phyloP scores from a whole-genome alignment of 2,888 invertebrate genomes.

The Nephrotoma guestfalica region DNA sequence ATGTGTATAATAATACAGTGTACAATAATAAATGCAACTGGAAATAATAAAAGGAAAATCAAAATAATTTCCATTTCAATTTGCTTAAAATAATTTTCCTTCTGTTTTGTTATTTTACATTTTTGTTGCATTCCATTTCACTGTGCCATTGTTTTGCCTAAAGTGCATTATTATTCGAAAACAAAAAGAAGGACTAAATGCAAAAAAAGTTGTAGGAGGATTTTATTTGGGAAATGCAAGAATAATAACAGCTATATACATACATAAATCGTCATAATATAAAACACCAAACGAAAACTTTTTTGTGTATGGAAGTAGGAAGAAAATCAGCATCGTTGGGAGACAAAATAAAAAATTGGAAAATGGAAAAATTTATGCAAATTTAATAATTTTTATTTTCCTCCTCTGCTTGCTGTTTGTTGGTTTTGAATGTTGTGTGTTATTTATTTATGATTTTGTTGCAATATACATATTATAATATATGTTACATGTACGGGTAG shows the following conservation, averaged over 20 bases:
- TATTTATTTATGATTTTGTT: not conserved
- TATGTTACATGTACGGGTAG: not conserved
- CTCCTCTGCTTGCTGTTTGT: not conserved
- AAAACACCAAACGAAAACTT: not conserved
- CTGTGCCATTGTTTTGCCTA: not conserved
- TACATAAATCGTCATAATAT: not conserved
- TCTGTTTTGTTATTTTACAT: not conserved
- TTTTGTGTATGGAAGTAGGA: not conserved
- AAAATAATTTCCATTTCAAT: not conserved
- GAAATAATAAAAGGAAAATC: not conserved
- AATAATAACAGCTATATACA: not conserved
- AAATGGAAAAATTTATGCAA: not conserved
- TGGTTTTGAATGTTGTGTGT: not conserved
- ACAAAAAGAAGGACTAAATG: not conserved
- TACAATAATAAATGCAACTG: too few relatives aligned
- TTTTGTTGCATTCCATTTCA: not conserved
- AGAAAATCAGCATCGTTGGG: not conserved
- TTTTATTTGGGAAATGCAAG: not conserved
- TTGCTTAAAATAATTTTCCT: not conserved
- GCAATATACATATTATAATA: not conserved
- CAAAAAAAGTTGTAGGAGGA: not conserved
- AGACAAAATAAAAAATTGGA: not conserved
- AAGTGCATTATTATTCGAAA: not conserved
- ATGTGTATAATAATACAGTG: too few relatives aligned
- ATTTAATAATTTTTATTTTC: not conserved